Evolutionary conservation across 2,113 vertebrate genomes (phyloP), one percentile per base, ranked within the genome.

Genomic region (Riparia riparia): DNA sequence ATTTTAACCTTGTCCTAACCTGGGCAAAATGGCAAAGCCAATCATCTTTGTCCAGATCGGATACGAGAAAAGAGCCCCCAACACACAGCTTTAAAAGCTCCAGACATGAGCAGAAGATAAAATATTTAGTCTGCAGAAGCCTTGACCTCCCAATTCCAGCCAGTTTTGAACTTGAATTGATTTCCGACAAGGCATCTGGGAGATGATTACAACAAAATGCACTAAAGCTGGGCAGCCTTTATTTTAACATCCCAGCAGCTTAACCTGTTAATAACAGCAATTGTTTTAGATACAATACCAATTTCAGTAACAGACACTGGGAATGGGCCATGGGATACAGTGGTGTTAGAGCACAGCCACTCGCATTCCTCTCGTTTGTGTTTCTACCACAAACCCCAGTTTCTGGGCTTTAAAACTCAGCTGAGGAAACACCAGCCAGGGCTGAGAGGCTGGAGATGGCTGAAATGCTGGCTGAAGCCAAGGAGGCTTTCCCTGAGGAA

Each of bases 151-250:
- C 96, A 96, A 97, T 98, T 98, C 98, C 97, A 98, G 98, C 98
- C 98, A 98, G 98, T 98, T 99, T 98, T 98, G 98, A 99, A 98
- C 98, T 98, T 97, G 98, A 98, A 99, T 99, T 99, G 99, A 99
- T 99, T 99, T 99, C 98, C 97, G 97, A 99, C 99, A 98, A 98
- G 98, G 98, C 99, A 99, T 98, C 99, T 98, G 98, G 99, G 99
- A 99, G 98, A 98, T 98, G 98, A 98, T 99, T 99, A 99, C 99
- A 99, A 98, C 98, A 98, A 99, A 99, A 99, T 98, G 98, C 98
- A 99, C 99, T 99, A 99, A 98, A 98, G 98, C 98, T 96, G 97
- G 97, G 97, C 96, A 97, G 98, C 98, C 91, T 98, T 98, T 98
- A 98, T 98, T 98, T 98, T 98, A 98, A 98, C 98, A 98, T 98